Evolutionary conservation across 1,140 invertebrate species (phyloP).

Genomic region (Pinna nobilis): DNA sequence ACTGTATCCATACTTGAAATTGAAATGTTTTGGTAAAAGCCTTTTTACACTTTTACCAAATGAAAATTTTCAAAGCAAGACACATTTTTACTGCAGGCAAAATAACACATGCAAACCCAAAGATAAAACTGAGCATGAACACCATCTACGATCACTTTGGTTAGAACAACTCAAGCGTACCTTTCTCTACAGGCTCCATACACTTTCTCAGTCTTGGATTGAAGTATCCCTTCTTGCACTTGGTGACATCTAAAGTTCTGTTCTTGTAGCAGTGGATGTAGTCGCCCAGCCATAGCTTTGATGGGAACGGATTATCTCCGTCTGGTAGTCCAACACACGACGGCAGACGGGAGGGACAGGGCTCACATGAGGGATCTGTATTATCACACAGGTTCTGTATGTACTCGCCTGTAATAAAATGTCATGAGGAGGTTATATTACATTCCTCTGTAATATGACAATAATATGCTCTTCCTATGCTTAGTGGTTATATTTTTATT

Average conservation of each 20-base stretch:
- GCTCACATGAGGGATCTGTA: conserved; percentile 16
- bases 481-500: too few relatives aligned
- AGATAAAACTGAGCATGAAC: not conserved
- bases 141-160: not conserved
- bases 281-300: conserved; percentile 21
- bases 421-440: not conserved
- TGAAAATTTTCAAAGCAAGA: not conserved
- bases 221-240: conserved; percentile 32
- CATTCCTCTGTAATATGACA: not conserved
- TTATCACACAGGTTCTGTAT: conserved; percentile 36
- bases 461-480: too few relatives aligned
- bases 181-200: conserved; percentile 16
- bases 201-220: conserved; percentile 31
- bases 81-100: not conserved
- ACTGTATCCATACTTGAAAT: too few relatives aligned
- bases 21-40: not conserved
- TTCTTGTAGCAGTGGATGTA: conserved; percentile 28
- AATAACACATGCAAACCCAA: not conserved
- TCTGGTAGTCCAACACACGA: conserved; percentile 21
- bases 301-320: conserved; percentile 19
- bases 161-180: not conserved
- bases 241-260: conserved; percentile 31
- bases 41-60: not conserved
- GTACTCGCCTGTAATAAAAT: conserved; percentile 49
- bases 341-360: conserved; percentile 21